Evolutionary conservation across 53 echinoderm and acorn worm genomes (phyloP).

Genomic region (Mesocentrotus franciscanus): DNA sequence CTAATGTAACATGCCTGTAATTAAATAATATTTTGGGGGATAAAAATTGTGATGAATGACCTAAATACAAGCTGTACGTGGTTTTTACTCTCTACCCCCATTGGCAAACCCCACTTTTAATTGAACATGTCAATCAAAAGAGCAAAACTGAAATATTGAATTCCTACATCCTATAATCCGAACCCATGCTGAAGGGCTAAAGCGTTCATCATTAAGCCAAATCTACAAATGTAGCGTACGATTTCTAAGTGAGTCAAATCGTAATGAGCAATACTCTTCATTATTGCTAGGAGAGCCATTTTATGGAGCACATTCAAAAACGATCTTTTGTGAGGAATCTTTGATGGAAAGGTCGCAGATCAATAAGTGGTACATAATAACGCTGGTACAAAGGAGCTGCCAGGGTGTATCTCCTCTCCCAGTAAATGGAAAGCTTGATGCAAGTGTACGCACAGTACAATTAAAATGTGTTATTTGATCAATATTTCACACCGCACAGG

Average conservation of each 20-base stretch:
- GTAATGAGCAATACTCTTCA: background rate
- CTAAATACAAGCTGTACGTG: background rate
- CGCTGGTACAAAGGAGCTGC: background rate
- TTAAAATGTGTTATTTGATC: constrained; percentile 16
- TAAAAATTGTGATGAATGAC: background rate
- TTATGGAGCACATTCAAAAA: constrained; percentile 17
- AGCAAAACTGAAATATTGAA: background rate
- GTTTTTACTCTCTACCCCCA: background rate
- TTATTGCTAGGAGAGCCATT: background rate
- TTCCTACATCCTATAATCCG: background rate
- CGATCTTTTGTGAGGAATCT: constrained; percentile 22
- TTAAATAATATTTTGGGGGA: background rate
- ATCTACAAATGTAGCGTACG: background rate
- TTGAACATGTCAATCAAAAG: constrained; percentile 11
- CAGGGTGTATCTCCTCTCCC: background rate
- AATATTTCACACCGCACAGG: constrained; percentile 16
- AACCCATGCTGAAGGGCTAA: background rate
- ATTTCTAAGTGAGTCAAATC: background rate
- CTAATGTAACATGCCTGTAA: background rate
- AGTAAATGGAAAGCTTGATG: background rate
- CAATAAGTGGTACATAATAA: constrained; percentile 27
- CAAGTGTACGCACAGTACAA: background rate
- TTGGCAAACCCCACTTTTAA: background rate
- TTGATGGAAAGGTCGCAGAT: background rate
- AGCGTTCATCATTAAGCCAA: background rate